Evolutionary conservation across 1,140 invertebrate genomes (phyloP).

Genomic region (Drosophila chauvacae): DNA sequence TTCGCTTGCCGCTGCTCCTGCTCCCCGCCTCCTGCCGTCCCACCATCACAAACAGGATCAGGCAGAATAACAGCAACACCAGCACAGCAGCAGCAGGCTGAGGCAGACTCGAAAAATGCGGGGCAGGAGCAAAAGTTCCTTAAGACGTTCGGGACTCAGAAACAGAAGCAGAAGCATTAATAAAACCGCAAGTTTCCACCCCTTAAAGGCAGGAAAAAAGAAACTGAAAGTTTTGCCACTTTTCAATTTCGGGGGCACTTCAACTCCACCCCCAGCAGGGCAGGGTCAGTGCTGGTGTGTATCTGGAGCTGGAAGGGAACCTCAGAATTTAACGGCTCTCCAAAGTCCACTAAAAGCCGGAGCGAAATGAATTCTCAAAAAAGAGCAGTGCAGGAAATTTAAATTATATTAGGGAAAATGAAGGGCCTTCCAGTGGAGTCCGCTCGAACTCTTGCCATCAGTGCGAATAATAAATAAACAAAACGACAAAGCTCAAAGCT

Average conservation of each 20-base stretch:
- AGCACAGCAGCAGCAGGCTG: slow-evolving; percentile 9
- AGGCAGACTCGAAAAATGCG: slow-evolving; percentile 59
- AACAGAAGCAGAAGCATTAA: slow-evolving; percentile 58
- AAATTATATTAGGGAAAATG: slow-evolving; percentile 77
- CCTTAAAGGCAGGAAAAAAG: slow-evolving; percentile 26
- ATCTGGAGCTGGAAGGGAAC: slow-evolving; percentile 35
- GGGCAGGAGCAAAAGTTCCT: slow-evolving; percentile 39
- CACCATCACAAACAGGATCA: slow-evolving; percentile 30
- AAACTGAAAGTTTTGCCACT: slow-evolving; percentile 65
- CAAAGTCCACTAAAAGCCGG: slow-evolving; percentile 67
- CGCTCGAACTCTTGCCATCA: slow-evolving; percentile 37
- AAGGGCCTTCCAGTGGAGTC: slow-evolving; percentile 25
- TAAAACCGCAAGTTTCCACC: slow-evolving; percentile 54
- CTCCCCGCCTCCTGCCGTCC: too few species aligned
- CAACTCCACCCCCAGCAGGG: slow-evolving; percentile 9
- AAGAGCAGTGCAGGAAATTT: slow-evolving; percentile 53
- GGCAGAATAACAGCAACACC: slow-evolving; percentile 16
- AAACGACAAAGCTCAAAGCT: slow-evolving; percentile 50
- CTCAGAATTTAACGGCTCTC: slow-evolving; percentile 70
- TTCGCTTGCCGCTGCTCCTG: slow-evolving; percentile 21
- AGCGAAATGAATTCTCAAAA: slow-evolving; percentile 17
- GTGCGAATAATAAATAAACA: slow-evolving; percentile 72
- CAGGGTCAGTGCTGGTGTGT: slow-evolving; percentile 60
- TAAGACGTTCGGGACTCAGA: slow-evolving; percentile 44
- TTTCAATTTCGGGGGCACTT: slow-evolving; percentile 67